Conservation (phyloP, 2,113 vertebrate species). For the Galemys pyrenaicus region DNA sequence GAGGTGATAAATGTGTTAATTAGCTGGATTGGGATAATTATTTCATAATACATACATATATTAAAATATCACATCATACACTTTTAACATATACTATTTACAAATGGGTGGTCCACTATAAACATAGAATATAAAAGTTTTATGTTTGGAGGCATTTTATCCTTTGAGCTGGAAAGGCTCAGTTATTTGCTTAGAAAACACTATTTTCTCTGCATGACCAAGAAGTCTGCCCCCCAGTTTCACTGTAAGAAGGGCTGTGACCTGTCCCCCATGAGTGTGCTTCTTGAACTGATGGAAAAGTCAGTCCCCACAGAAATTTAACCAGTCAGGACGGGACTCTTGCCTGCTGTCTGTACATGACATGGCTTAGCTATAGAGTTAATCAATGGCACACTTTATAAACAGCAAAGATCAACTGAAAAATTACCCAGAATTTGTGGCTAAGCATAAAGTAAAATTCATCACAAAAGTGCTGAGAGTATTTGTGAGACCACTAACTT, state of each 20-base stretch:
- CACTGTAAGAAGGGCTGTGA: not conserved
- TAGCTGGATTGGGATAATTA: not conserved
- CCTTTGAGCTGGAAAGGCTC: not conserved
- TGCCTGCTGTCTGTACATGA: not conserved
- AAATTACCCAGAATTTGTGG: conserved; percentile 4
- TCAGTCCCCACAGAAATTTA: conserved; percentile 3
- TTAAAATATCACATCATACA: not conserved
- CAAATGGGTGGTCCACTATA: not conserved
- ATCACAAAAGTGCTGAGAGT: conserved; percentile 5
- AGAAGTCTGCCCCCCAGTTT: not conserved
- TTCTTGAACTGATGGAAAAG: not conserved
- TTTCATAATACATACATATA: not conserved
- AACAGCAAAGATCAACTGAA: conserved; percentile 33
- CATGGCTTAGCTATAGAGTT: not conserved
- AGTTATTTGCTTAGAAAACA: not conserved
- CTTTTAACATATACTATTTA: not conserved
- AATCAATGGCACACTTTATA: conserved; percentile 12
- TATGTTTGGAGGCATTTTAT: not conserved
- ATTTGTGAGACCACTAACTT: conserved; percentile 1
- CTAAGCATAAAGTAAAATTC: conserved; percentile 13
- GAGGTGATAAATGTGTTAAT: not conserved
- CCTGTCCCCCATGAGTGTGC: not conserved
- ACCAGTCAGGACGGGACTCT: not conserved
- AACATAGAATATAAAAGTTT: not conserved
- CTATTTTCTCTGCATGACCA: not conserved